Percentiles rank a stretch among this genome's conserved stretches.
Evolutionary conservation across 2,113 vertebrate genomes (phyloP).

Genomic region (Pycnonotus jocosus): DNA sequence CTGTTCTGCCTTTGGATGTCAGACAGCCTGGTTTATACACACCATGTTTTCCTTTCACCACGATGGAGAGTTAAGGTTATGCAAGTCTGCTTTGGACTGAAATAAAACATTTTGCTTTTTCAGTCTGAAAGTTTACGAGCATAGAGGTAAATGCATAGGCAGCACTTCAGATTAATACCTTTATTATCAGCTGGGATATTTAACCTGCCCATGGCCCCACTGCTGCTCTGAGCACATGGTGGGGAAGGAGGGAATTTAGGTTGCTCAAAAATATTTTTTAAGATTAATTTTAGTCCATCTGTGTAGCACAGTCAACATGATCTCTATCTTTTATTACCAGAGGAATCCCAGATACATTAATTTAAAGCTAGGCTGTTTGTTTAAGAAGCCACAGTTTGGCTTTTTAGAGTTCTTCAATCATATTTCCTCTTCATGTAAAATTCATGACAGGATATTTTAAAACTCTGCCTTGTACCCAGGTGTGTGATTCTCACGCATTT

Average conservation of each 20-base stretch:
- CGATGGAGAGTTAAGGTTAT: background rate
- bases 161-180: background rate
- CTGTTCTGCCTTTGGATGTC: background rate
- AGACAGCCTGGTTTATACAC: background rate
- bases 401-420: background rate
- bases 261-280: background rate
- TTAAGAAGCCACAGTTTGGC: background rate
- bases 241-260: background rate
- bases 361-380: background rate
- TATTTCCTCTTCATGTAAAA: background rate
- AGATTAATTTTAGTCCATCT: background rate
- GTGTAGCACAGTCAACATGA: background rate
- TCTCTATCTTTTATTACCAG: background rate
- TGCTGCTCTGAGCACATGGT: accelerated
- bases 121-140: background rate
- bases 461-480: background rate
- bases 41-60: background rate
- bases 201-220: background rate
- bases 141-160: background rate
- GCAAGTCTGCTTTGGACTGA: background rate
- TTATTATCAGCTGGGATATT: background rate
- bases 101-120: slow-evolving; percentile 15
- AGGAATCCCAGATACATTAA: background rate
- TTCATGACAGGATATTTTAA: background rate
- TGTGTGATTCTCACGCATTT: background rate